Conservation (phyloP, 2,888 invertebrate genomes). For the Leucania comma region DNA sequence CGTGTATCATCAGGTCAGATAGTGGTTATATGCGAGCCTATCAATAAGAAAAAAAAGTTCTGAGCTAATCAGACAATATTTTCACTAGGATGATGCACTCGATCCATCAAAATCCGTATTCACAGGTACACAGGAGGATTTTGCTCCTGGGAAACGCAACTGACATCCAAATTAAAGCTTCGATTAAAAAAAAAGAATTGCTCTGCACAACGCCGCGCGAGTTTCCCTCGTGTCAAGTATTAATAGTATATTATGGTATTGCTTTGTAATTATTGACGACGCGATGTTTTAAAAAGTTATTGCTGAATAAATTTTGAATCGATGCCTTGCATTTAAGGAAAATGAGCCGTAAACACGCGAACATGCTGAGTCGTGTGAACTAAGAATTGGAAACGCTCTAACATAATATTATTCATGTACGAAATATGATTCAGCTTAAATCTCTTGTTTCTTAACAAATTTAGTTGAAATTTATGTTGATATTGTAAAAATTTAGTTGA, state of each 20-base stretch:
- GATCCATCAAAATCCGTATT: not conserved
- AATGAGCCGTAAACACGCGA: not conserved
- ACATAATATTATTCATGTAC: slow-evolving; percentile 1
- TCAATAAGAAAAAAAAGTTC: too few species aligned
- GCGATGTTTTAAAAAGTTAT: not conserved
- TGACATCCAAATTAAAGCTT: not conserved
- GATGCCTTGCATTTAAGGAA: not conserved
- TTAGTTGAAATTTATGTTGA: too few species aligned
- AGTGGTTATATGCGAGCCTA: too few species aligned
- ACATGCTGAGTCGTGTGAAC: not conserved
- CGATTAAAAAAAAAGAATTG: not conserved
- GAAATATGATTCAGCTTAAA: slow-evolving; percentile 9
- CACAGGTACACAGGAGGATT: not conserved
- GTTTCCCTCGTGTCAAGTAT: not conserved
- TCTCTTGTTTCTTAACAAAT: slow-evolving; percentile 5
- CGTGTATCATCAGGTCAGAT: too few species aligned
- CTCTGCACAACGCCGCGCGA: not conserved
- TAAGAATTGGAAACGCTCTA: not conserved
- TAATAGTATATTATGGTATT: not conserved
- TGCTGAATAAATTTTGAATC: not conserved
- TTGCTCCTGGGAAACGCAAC: not conserved
- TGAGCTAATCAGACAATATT: not conserved
- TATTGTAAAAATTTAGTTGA: too few species aligned
- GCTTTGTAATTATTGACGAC: not conserved
- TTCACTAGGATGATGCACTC: not conserved